Evolutionary conservation across 2,113 vertebrate species (phyloP).

Genomic region (Corapipo altera): DNA sequence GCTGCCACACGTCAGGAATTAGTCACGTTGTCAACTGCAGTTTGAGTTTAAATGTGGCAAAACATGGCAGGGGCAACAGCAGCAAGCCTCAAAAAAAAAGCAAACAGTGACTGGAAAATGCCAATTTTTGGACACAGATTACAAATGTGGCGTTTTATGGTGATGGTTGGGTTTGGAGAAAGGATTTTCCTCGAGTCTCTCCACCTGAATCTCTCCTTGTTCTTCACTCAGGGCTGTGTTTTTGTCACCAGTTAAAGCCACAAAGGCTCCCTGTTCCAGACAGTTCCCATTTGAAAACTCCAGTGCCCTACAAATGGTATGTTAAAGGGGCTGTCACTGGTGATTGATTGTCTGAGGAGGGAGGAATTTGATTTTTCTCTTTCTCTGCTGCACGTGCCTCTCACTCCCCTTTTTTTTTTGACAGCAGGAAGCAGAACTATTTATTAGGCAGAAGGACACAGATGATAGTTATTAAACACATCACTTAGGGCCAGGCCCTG

Average conservation of each 20-base stretch:
- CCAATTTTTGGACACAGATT: not conserved
- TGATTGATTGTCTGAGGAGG: conserved; percentile 89
- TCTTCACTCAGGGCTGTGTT: not conserved
- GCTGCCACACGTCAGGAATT: not conserved
- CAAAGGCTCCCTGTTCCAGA: conserved; percentile 75
- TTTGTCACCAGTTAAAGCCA: conserved; percentile 22
- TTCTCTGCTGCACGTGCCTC: conserved; percentile 73
- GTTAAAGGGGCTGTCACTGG: conserved; percentile 82
- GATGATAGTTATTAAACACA: conserved; percentile 85
- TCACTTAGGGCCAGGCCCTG: not conserved
- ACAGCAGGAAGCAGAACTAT: conserved; percentile 79
- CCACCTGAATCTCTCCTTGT: not conserved
- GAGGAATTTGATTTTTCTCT: conserved; percentile 82
- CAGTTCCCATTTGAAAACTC: conserved; percentile 82
- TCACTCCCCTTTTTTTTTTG: conserved; percentile 69
- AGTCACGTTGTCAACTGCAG: not conserved
- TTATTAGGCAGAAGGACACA: conserved; percentile 71
- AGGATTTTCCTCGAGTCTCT: not conserved
- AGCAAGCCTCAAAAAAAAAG: not conserved
- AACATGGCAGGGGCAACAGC: not conserved
- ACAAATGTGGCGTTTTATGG: not conserved
- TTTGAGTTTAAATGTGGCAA: not conserved
- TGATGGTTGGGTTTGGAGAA: not conserved
- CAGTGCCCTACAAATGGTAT: conserved; percentile 78
- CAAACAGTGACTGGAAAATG: not conserved